These are phyloP conservation scores for Stegana nigrithorax DNA, from an alignment of 2,888 invertebrate genomes.

Conservation along the genomic window DNA sequence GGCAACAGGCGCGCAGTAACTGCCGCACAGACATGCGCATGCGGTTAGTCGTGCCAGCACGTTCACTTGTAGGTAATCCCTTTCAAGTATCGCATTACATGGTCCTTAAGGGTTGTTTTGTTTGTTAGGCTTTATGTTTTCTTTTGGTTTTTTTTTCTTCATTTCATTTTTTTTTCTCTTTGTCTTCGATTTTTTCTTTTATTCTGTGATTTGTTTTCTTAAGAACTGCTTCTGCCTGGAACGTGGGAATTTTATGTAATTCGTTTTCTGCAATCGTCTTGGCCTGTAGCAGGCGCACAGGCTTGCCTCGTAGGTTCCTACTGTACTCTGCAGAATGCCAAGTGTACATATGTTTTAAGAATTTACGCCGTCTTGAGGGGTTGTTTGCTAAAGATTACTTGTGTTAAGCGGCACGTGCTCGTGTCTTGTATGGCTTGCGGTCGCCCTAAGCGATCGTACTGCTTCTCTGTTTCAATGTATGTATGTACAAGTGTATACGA, in stretches of 20 bases:
- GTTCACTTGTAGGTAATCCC: constrained; percentile 6
- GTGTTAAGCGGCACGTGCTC: too few relatives aligned
- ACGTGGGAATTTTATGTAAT: constrained; percentile 40
- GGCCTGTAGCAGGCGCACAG: constrained; percentile 29
- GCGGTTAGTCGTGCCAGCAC: background rate
- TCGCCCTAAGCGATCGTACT: too few relatives aligned
- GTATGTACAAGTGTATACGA: too few relatives aligned
- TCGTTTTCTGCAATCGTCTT: constrained; percentile 49
- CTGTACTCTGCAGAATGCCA: too few relatives aligned
- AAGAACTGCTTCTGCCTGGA: constrained; percentile 26
- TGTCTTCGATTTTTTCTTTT: background rate
- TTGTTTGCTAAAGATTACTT: too few relatives aligned
- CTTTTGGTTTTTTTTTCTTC: background rate
- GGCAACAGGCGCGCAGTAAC: background rate
- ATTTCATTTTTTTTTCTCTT: background rate
- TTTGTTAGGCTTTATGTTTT: background rate
- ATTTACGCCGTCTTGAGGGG: too few relatives aligned
- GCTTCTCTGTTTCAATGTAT: too few relatives aligned
- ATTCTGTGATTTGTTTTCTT: background rate
- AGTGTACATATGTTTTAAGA: too few relatives aligned
- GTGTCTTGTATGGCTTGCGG: too few relatives aligned
- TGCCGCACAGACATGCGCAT: background rate
- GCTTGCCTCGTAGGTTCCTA: constrained; percentile 20
- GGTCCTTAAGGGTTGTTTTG: background rate
- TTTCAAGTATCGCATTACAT: background rate